Base-by-base conservation (phyloP, 2,797 vertebrate species). In the Myotis daubentonii region DNA sequence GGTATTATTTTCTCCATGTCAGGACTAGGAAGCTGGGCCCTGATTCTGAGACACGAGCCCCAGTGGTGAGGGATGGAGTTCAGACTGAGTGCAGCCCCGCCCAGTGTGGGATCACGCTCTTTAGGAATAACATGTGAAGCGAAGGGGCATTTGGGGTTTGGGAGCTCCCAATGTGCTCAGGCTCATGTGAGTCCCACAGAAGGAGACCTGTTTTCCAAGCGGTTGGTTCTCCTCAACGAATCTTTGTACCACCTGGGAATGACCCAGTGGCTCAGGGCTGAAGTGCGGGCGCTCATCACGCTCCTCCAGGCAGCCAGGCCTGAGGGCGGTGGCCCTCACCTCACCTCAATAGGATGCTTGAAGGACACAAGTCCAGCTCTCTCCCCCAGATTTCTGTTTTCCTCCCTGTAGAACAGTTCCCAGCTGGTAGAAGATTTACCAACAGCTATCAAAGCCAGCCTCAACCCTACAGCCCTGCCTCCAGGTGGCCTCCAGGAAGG, bases 51-150 rank as follows among this genome's bases (percentile, higher is more conserved):
- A 65, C 16, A 33, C 55, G 5, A 38, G 16, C 23, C n/a, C 0
- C 33, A 0, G 9, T 3, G 16, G 12, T 23, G 85, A 57, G 30
- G 38, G n/a, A 23, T 8, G 12, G 55, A 30, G 22, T 36, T 65
- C 44, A 20, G 36, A 76, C 16, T 15, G 8, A 53, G 47, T 11
- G 15, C 16, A 11, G 30, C 78, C 6, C 19, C 0, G 6, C 8
- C 23, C 41, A 49, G 6, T 0, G 1, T 3, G 25, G 71, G 41
- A 47, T 30, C 30, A 44, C 0, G 1, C 16, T 55, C 28, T 28
- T 68, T 16, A 16, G 53, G 33, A 10, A 60, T 8, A 33, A 25
- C 0, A 0, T 0, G 0, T 3, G 20, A 25, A 25, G 4, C 4
- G n/a, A 72, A 66, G n/a, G 9, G 16, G 15, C 5, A 8, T 41